Percentiles rank a stretch among this genome's conserved stretches.
These are phyloP conservation scores for Andinoacara biseriatus DNA, from an alignment of 2,113 vertebrate genomes.

Conservation along the genomic window DNA sequence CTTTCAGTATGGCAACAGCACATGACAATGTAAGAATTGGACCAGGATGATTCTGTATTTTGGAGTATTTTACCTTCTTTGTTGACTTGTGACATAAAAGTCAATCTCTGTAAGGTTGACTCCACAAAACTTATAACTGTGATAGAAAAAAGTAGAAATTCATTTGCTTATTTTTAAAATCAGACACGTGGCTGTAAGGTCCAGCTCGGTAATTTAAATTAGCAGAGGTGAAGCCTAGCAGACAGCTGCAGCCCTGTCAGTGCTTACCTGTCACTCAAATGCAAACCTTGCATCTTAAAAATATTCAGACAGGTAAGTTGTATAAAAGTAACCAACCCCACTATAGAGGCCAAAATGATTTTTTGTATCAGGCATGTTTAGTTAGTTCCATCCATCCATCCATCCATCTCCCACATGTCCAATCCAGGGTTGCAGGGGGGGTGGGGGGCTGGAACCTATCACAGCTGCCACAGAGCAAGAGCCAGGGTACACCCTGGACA, in stretches of 20 bases:
- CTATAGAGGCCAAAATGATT: not conserved
- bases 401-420: too few species aligned
- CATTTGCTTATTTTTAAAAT: not conserved
- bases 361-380: not conserved
- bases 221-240: too few species aligned
- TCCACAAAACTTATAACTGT: not conserved
- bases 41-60: not conserved
- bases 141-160: not conserved
- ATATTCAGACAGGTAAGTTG: not conserved
- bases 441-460: too few species aligned
- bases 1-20: constrained; percentile 6
- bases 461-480: too few species aligned
- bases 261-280: too few species aligned
- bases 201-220: too few species aligned
- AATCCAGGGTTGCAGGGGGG: too few species aligned
- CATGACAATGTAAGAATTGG: not conserved
- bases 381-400: too few species aligned
- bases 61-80: not conserved
- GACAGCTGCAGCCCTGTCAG: too few species aligned
- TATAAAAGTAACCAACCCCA: not conserved
- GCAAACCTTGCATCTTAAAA: too few species aligned
- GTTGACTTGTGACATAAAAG: not conserved
- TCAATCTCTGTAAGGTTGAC: not conserved
- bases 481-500: too few species aligned
- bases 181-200: too few species aligned